phyloP scores from a whole-genome alignment of 2,113 vertebrate genomes.

The Hylia prasina region DNA sequence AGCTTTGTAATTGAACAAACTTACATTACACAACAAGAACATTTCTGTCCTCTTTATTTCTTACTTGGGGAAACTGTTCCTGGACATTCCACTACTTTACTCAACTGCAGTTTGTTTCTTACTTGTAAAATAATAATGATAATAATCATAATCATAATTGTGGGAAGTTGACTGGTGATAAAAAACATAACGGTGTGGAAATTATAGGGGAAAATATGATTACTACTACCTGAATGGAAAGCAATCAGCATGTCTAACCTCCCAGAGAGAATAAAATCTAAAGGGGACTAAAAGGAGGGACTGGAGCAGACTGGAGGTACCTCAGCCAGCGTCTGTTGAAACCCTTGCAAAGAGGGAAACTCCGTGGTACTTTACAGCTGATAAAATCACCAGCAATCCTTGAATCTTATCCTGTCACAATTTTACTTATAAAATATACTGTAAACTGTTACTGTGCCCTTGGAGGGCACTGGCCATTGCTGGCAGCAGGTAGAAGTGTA shows the following conservation, averaged over 20 bases:
- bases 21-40: not conserved
- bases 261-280: not conserved
- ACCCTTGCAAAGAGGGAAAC: not conserved
- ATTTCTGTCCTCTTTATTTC: not conserved
- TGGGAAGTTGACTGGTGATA: not conserved
- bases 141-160: not conserved
- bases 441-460: not conserved
- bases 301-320: not conserved
- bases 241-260: not conserved
- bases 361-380: not conserved
- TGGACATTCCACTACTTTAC: not conserved
- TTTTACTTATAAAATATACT: not conserved
- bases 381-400: not conserved
- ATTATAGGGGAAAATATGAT: not conserved
- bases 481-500: not conserved
- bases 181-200: not conserved
- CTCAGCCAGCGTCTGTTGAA: not conserved
- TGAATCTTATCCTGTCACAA: not conserved
- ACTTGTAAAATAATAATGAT: not conserved
- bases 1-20: not conserved
- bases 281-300: not conserved
- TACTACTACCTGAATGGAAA: not conserved
- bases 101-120: not conserved
- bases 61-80: not conserved
- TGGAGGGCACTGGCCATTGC: not conserved